phyloP scores from a whole-genome alignment of 2,113 vertebrate genomes.

The Menidia beryllina region DNA sequence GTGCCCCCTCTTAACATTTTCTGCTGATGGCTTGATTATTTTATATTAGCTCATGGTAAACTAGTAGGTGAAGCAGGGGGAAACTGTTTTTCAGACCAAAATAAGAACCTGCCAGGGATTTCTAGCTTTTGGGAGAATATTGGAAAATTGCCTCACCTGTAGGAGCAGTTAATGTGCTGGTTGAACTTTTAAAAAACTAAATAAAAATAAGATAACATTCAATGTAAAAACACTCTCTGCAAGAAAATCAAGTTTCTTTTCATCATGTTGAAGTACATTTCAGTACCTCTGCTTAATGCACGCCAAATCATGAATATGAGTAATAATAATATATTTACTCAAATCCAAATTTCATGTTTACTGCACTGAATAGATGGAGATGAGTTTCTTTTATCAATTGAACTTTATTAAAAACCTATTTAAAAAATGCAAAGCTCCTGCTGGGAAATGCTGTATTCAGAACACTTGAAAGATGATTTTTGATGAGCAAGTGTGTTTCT shows the following conservation, averaged over 20 bases:
- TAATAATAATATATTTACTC: background rate
- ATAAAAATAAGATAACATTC: background rate
- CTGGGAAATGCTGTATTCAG: slow-evolving; percentile 1
- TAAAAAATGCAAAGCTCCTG: background rate
- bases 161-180: background rate
- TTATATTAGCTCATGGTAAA: background rate
- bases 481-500: slow-evolving; percentile 20
- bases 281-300: background rate
- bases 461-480: slow-evolving; percentile 15
- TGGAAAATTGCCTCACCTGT: background rate
- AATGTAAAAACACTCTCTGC: background rate
- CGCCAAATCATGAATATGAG: background rate
- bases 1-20: slow-evolving; percentile 3
- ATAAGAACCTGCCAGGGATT: background rate
- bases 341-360: too few species aligned
- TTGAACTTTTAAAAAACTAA: too few species aligned
- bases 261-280: background rate
- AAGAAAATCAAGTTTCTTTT: background rate
- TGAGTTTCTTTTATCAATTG: too few species aligned
- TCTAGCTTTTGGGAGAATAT: background rate
- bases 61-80: background rate
- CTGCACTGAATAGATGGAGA: too few species aligned
- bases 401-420: background rate
- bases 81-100: background rate
- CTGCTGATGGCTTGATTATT: slow-evolving; percentile 4